Evolutionary conservation across 2,888 invertebrate genomes (phyloP).

Genomic region (Athetis lepigone): DNA sequence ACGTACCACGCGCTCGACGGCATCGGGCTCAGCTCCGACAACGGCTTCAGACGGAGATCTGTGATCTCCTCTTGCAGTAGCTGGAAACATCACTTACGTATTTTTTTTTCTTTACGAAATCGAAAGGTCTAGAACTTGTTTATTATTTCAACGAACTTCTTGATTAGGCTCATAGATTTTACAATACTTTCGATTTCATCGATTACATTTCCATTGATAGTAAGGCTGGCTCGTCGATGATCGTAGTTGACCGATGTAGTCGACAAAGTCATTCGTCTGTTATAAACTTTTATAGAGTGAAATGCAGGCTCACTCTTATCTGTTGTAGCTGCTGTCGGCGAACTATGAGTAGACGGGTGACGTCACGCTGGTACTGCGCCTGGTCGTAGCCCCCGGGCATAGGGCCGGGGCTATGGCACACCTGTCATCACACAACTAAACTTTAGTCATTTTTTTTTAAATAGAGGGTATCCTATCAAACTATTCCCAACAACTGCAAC

Average conservation of each 20-base stretch:
- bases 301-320: constrained; percentile 79
- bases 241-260: no score
- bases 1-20: constrained; percentile 49
- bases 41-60: constrained; percentile 79
- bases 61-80: constrained; percentile 79
- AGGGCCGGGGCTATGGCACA: constrained; percentile 67
- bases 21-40: constrained; percentile 63
- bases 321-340: constrained; percentile 85
- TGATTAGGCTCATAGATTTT: no score
- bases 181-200: no score
- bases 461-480: no score
- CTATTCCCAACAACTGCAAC: no score
- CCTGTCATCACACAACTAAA: constrained; percentile 58
- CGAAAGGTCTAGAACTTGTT: no score
- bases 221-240: no score
- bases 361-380: constrained; percentile 81
- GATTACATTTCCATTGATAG: no score
- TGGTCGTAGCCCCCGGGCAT: constrained; percentile 81
- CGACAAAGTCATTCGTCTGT: no score
- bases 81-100: constrained; percentile 62
- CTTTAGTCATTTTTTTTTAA: not conserved
- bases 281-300: no score
- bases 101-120: no score
- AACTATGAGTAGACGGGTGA: constrained; percentile 84
- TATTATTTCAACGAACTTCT: no score